Evolutionary conservation across 2,797 vertebrate genomes (phyloP).

Genomic region (Coreius guichenoti): DNA sequence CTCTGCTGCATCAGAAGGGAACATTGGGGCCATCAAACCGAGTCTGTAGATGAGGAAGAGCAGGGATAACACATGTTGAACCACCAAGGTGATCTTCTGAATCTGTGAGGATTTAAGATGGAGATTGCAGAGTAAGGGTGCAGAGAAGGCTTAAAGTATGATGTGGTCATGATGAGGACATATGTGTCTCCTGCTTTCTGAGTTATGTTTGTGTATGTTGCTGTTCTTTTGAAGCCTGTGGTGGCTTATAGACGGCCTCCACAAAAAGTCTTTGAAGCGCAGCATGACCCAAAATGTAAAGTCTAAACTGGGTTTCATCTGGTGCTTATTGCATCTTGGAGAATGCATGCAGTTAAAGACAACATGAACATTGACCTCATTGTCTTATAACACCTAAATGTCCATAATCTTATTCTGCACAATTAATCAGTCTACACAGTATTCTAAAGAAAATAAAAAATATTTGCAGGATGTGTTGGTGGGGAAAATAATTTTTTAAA

Average conservation of each 20-base stretch:
- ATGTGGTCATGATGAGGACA: slow-evolving; percentile 20
- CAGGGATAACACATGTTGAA: slow-evolving; percentile 51
- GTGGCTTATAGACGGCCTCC: slow-evolving; percentile 49
- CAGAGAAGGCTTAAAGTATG: background rate
- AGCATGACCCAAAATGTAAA: slow-evolving; percentile 77
- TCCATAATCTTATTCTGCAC: background rate
- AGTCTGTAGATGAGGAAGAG: slow-evolving; percentile 58
- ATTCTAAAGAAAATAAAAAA: background rate
- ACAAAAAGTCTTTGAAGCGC: slow-evolving; percentile 76
- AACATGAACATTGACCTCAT: background rate
- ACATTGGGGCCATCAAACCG: slow-evolving; percentile 55
- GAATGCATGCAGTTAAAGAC: slow-evolving; percentile 63
- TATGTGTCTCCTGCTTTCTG: slow-evolving; percentile 20
- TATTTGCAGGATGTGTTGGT: background rate
- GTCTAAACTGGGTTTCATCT: slow-evolving; percentile 74
- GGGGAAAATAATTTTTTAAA: background rate
- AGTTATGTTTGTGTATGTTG: slow-evolving; percentile 49
- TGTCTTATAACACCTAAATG: background rate
- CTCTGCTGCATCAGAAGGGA: slow-evolving; percentile 44
- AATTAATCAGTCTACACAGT: background rate
- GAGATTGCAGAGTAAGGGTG: background rate
- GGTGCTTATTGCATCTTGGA: slow-evolving; percentile 77
- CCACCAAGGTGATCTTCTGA: background rate
- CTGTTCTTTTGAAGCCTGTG: slow-evolving; percentile 61
- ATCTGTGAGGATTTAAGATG: background rate